Conservation (phyloP, 2,113 vertebrate species). For the Tetrao urogallus region DNA sequence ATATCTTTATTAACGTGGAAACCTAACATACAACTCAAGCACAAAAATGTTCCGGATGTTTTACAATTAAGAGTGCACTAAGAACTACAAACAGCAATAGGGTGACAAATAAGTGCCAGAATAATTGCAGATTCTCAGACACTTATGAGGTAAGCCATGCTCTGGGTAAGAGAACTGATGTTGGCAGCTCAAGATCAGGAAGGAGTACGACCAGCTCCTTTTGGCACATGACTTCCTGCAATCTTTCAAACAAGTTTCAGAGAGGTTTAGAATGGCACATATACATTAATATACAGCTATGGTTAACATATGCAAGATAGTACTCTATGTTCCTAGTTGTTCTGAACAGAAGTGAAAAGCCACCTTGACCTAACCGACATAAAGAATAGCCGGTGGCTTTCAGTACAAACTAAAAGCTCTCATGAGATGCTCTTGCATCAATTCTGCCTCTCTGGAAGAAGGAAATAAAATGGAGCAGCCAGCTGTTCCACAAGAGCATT, state of each 20-base stretch:
- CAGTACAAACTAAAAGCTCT: not conserved
- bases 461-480: fast-evolving
- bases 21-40: not conserved
- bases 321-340: not conserved
- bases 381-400: not conserved
- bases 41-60: not conserved
- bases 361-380: not conserved
- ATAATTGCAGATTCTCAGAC: not conserved
- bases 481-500: not conserved
- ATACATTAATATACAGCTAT: not conserved
- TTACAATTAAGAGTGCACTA: not conserved
- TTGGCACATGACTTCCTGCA: not conserved
- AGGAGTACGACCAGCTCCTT: not conserved
- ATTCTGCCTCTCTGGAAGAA: not conserved
- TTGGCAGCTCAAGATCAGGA: not conserved
- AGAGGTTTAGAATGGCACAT: not conserved
- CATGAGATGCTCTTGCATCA: not conserved
- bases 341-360: not conserved
- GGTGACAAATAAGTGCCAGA: not conserved
- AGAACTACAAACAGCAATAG: not conserved
- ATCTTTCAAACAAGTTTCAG: not conserved
- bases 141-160: not conserved
- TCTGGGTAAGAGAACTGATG: not conserved
- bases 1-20: not conserved
- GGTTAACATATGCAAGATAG: not conserved